Conservation (phyloP, 2,797 vertebrate species). For the Stomatorhinus walkeri region DNA sequence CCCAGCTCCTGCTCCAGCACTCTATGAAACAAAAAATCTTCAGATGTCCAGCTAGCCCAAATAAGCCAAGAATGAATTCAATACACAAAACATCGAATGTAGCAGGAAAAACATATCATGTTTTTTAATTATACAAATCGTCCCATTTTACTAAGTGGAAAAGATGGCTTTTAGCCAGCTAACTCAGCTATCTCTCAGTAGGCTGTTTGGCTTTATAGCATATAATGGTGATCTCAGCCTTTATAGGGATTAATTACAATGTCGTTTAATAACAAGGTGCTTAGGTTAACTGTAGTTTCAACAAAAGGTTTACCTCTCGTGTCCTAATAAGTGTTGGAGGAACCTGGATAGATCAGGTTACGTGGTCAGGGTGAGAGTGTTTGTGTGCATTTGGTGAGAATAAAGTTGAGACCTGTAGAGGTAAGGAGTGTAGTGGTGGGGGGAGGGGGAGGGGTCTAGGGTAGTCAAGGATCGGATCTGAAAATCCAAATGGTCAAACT, state of each 20-base stretch:
- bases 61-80: not conserved
- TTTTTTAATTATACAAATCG: not conserved
- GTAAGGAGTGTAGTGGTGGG: not conserved
- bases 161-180: not conserved
- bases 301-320: not conserved
- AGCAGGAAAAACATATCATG: not conserved
- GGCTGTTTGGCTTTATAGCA: not conserved
- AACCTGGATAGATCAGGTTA: not conserved
- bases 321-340: not conserved
- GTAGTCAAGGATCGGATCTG: not conserved
- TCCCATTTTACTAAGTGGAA: not conserved
- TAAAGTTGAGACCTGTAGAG: not conserved
- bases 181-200: not conserved
- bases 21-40: not conserved
- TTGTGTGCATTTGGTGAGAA: not conserved
- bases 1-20: not conserved
- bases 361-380: not conserved
- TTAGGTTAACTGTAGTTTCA: not conserved
- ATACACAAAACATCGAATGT: not conserved
- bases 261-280: not conserved
- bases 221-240: not conserved
- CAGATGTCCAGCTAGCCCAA: not conserved
- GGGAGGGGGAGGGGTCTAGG: not conserved
- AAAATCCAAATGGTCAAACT: not conserved
- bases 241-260: not conserved